Evolutionary conservation across 2,797 vertebrate species (phyloP), one percentile per base, ranked within the genome.

Genomic region (Pitangus sulphuratus): DNA sequence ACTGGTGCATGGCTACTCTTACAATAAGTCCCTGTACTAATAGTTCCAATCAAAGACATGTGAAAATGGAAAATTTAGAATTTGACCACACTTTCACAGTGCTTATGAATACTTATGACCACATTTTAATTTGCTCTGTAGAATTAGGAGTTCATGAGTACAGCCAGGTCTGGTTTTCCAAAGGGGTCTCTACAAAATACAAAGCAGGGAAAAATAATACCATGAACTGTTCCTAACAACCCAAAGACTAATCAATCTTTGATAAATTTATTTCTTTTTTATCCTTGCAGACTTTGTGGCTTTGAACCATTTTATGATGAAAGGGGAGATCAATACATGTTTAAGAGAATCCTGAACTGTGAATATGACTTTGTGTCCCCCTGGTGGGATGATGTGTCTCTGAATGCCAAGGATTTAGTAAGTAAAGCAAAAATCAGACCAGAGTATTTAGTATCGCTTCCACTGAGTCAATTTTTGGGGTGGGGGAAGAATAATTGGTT

Each of bases 331-430:
- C 98, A 98, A 80, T 98, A 98, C 94, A 99, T 99, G 98, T 99
- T 98, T 97, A 98, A 98, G 94, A 98, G 98, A 95, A 99, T 99
- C 97, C 97, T 99, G 83, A 99, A 98, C 94, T 99, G 98, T 97
- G 98, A 99, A 98, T 99, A 99, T 97, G 98, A 99, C 97, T 99
- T 99, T 98, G 98, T 99, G 97, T 99, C 99, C 96, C 99, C 99
- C 94, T 99, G 99, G 99, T 99, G 99, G 99, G 98, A 99, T 97
- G 98, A 99, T 66, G 99, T 99, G 30, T 99, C 99, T 90, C 97
- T 98, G 85, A 99, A 99, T 80, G 99, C 99, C 93, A 99, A 99
- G 97, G 98, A 99, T 93, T 98, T 99, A 98, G 99, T 99, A 97
- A 98, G 98, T 98, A 84, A 85, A 64, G 45, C 40, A 77, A 76